Conservation (phyloP, 2,888 invertebrate species). For the Temnothorax ravouxi region DNA sequence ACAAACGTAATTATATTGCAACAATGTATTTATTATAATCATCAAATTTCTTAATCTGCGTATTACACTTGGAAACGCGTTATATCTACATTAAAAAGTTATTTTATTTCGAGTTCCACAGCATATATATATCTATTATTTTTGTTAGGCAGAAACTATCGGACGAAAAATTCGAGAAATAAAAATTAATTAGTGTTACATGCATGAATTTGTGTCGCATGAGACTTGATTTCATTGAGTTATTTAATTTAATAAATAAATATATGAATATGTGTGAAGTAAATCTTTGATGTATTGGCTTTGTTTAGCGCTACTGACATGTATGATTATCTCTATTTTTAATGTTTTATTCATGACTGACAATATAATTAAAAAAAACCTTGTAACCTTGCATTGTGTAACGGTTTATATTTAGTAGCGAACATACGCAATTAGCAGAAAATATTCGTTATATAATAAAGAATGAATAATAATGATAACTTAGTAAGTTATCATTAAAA, state of each 20-base stretch:
- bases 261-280: neutral
- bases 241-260: slow-evolving; percentile 4
- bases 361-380: slow-evolving; percentile 10
- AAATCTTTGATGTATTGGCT: neutral
- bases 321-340: neutral
- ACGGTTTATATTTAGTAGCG: neutral
- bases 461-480: neutral
- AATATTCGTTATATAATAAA: neutral
- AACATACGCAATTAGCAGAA: neutral
- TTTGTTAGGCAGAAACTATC: neutral
- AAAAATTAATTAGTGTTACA: neutral
- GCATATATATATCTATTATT: neutral
- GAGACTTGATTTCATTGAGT: neutral
- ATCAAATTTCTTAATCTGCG: slow-evolving; percentile 5
- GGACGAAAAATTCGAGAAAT: neutral
- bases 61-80: neutral
- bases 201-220: neutral
- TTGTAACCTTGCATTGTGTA: neutral
- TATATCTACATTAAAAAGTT: neutral
- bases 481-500: slow-evolving; percentile 7
- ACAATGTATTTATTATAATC: slow-evolving; percentile 7
- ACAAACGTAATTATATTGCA: slow-evolving; percentile 14
- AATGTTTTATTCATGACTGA: slow-evolving; percentile 24
- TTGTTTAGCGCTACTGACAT: neutral
- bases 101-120: neutral